These are phyloP conservation scores for Gymnosoma rotundatum DNA, from an alignment of 2,888 invertebrate species.

Conservation along the genomic window DNA sequence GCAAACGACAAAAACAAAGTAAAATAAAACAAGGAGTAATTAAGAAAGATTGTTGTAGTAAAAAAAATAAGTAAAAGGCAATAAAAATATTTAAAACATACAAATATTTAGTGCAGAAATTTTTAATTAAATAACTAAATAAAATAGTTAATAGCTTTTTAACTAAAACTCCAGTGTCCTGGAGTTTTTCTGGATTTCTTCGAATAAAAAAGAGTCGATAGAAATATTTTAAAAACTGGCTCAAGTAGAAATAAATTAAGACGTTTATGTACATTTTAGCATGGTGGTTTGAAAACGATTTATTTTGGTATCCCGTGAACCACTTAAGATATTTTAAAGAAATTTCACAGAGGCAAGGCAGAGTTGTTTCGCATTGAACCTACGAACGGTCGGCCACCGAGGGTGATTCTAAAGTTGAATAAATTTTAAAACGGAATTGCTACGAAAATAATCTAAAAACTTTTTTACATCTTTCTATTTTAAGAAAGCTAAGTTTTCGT, in stretches of 20 bases:
- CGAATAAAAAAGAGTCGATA: not conserved
- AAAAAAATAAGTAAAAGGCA: not conserved
- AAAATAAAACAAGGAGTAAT: constrained; percentile 5
- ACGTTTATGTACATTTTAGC: too few relatives aligned
- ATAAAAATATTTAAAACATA: constrained; percentile 44
- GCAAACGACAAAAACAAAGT: constrained; percentile 4
- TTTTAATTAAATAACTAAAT: constrained; percentile 42
- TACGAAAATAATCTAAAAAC: too few relatives aligned
- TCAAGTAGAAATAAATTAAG: not conserved
- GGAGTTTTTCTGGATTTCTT: not conserved
- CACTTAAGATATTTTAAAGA: too few relatives aligned
- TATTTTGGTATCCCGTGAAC: too few relatives aligned
- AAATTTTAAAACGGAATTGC: too few relatives aligned
- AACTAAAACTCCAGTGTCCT: not conserved
- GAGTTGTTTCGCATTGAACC: too few relatives aligned
- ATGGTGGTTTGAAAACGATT: too few relatives aligned
- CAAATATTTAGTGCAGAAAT: constrained; percentile 26
- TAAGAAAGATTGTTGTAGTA: not conserved
- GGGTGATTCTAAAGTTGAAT: too few relatives aligned
- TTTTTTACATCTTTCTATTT: too few relatives aligned
- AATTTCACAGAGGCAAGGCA: too few relatives aligned
- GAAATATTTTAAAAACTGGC: not conserved
- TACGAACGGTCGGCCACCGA: too few relatives aligned
- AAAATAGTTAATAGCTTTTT: constrained; percentile 2
- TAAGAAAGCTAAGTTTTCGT: too few relatives aligned